Conservation (phyloP, 2,797 vertebrate species). For the Sylvia borin region DNA sequence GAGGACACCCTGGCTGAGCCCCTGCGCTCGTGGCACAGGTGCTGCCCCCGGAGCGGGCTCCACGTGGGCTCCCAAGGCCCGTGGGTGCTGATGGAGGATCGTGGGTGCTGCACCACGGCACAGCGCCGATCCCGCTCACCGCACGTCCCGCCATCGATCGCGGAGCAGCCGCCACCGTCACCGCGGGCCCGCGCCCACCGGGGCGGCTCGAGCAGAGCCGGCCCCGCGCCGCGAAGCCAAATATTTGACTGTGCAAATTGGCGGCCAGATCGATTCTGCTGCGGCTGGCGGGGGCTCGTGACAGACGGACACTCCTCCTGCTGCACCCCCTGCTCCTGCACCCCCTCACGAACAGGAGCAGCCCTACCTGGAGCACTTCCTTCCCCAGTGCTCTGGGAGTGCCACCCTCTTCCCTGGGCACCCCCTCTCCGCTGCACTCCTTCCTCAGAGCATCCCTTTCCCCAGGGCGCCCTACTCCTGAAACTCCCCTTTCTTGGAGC, state of each 20-base stretch:
- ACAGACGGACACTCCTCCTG: neutral
- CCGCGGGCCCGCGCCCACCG: neutral
- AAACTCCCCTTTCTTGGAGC: neutral
- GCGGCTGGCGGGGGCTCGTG: neutral
- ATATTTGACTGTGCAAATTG: constrained; percentile 31
- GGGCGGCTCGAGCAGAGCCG: neutral
- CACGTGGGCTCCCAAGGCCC: neutral
- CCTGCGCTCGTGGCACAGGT: neutral
- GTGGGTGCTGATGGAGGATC: neutral
- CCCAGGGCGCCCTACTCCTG: neutral
- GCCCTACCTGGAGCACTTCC: neutral
- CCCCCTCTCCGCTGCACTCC: neutral
- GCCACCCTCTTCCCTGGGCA: neutral
- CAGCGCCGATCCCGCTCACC: neutral
- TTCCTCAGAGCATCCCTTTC: neutral
- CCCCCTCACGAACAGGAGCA: neutral
- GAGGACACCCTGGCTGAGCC: neutral
- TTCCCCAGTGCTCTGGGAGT: neutral
- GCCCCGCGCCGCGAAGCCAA: neutral
- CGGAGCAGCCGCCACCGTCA: neutral
- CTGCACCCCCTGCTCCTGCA: neutral
- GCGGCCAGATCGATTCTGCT: neutral
- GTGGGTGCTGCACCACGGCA: neutral
- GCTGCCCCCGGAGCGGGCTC: neutral
- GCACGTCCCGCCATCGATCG: neutral